Conservation (phyloP, 35 echinoderm and acorn worm species). For the Lytechinus variegatus region DNA sequence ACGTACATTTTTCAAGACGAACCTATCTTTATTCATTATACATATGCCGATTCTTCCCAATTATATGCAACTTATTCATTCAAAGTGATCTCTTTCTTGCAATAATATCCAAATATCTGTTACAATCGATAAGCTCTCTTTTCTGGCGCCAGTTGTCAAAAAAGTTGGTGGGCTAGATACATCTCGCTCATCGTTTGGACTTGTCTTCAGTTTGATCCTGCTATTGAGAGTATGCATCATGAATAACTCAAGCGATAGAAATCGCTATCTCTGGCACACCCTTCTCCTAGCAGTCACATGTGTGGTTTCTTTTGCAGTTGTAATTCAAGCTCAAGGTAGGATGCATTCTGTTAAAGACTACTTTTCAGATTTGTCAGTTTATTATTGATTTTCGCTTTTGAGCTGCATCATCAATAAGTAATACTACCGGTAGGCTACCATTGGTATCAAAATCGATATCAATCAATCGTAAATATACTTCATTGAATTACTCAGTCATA, state of each 20-base stretch:
- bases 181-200: neutral
- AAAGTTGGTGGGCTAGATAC: neutral
- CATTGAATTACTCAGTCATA: too few species aligned
- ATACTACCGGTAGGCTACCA: too few species aligned
- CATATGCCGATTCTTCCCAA: neutral
- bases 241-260: neutral
- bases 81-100: neutral
- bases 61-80: neutral
- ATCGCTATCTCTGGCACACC: neutral
- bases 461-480: too few species aligned
- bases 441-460: too few species aligned
- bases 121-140: neutral
- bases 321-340: neutral
- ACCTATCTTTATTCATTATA: neutral
- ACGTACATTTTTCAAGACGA: neutral
- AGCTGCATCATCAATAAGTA: too few species aligned
- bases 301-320: neutral
- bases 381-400: too few species aligned
- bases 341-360: neutral
- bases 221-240: conserved; percentile 3
- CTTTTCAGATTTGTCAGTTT: neutral
- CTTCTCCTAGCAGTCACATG: neutral
- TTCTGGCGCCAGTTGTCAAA: neutral
- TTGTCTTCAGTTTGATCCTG: neutral
- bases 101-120: neutral